phyloP scores from a whole-genome alignment of 2,113 vertebrate species.

The Lontra canadensis region DNA sequence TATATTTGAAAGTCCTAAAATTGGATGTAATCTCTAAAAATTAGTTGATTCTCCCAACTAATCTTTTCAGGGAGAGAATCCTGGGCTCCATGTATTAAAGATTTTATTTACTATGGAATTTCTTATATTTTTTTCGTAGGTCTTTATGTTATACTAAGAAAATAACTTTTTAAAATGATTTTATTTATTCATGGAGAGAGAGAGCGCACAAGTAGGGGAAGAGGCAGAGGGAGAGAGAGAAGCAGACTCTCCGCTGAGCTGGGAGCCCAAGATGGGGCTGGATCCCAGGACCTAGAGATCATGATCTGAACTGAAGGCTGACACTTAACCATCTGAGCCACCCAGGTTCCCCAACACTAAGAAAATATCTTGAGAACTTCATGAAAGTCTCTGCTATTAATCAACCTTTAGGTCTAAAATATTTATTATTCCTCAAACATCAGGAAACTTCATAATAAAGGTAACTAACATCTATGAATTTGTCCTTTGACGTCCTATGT shows the following conservation, averaged over 20 bases:
- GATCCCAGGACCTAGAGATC: no score
- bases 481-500: no score
- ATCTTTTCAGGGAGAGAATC: neutral
- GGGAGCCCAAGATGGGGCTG: no score
- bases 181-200: no score
- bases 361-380: constrained; percentile 12
- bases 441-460: neutral
- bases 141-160: constrained; percentile 16
- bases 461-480: neutral
- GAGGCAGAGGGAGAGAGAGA: no score
- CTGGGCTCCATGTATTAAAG: neutral
- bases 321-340: no score
- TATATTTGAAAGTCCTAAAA: neutral
- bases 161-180: neutral
- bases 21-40: neutral
- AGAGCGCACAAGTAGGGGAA: no score
- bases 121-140: neutral
- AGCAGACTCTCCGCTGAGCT: no score
- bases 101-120: neutral
- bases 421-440: neutral
- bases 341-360: neutral
- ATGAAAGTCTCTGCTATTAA: neutral
- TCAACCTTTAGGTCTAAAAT: neutral
- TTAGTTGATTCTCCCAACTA: neutral
- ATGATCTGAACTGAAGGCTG: no score